Evolutionary conservation across 2,888 invertebrate species (phyloP).

Genomic region (Oxyteleia sp.): DNA sequence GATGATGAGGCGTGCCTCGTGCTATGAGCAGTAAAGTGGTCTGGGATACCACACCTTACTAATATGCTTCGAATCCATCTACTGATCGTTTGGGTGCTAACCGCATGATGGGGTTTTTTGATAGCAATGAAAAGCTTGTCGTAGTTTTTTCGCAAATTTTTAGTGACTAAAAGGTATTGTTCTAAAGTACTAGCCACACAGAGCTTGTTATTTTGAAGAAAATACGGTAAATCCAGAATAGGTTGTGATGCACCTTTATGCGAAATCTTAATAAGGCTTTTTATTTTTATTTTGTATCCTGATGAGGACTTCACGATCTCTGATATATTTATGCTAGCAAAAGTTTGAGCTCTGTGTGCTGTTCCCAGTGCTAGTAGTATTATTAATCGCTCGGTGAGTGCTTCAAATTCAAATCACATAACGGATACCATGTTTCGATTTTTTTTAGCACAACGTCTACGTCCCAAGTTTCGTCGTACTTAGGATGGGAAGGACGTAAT

Average conservation of each 20-base stretch:
- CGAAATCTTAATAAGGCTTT: constrained; percentile 22
- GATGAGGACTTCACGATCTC: neutral
- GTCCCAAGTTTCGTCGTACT: constrained; percentile 57
- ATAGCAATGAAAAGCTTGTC: neutral
- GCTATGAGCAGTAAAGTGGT: constrained; percentile 15
- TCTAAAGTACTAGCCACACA: constrained; percentile 3
- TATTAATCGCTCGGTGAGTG: constrained; percentile 1
- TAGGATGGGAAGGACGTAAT: constrained; percentile 31
- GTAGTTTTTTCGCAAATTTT: neutral
- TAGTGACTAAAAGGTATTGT: neutral
- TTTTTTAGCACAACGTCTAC: constrained; percentile 36
- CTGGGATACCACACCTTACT: constrained; percentile 1
- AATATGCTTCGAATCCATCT: constrained; percentile 10
- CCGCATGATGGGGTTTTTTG: constrained; percentile 3
- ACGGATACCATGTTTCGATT: constrained; percentile 32
- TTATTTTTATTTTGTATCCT: constrained; percentile 1
- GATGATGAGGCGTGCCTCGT: constrained; percentile 32
- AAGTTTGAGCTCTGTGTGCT: constrained; percentile 18
- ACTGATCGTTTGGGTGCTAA: neutral
- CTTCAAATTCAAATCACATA: neutral
- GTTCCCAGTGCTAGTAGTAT: constrained; percentile 27
- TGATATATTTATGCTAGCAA: constrained; percentile 3
- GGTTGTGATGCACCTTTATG: constrained; percentile 32
- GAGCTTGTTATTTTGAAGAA: constrained; percentile 17
- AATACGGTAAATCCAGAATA: constrained; percentile 18